Percentiles rank a stretch among this genome's conserved stretches.
Conservation (phyloP, 2,113 vertebrate species). For the Acanthisitta chloris region DNA sequence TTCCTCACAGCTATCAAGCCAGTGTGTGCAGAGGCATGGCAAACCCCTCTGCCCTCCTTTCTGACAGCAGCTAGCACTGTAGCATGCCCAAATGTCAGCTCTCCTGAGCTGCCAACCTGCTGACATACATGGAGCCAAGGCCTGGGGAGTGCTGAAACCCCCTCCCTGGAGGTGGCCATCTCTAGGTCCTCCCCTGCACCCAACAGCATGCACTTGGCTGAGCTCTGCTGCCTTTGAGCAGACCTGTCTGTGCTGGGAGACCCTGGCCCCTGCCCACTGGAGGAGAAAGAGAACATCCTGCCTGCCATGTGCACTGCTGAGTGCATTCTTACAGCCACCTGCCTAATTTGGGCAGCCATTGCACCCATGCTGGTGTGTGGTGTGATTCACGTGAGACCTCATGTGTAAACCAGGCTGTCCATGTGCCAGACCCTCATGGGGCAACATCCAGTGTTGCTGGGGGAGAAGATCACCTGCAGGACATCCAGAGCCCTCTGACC, state of each 20-base stretch:
- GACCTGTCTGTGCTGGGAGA: background rate
- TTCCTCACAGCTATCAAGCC: background rate
- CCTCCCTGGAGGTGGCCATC: accelerated
- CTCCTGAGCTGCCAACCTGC: background rate
- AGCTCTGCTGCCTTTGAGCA: background rate
- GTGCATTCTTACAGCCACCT: background rate
- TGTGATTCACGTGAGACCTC: background rate
- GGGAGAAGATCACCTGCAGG: background rate
- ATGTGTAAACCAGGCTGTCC: background rate
- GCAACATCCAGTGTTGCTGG: accelerated
- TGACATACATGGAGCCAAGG: background rate
- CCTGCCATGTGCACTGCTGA: accelerated
- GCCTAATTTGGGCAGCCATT: background rate
- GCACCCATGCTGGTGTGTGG: accelerated
- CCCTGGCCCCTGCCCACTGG: accelerated
- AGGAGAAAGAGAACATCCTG: background rate
- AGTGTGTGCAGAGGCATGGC: accelerated
- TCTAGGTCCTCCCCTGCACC: background rate
- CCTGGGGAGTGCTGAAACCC: background rate
- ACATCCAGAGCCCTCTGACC: background rate
- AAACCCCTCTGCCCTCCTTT: background rate
- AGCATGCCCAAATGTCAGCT: background rate
- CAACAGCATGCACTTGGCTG: accelerated
- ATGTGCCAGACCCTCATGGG: background rate
- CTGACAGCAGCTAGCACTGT: background rate